These are phyloP conservation scores for Podocnemis expansa DNA, from an alignment of 2,113 vertebrate species.

Conservation along the genomic window DNA sequence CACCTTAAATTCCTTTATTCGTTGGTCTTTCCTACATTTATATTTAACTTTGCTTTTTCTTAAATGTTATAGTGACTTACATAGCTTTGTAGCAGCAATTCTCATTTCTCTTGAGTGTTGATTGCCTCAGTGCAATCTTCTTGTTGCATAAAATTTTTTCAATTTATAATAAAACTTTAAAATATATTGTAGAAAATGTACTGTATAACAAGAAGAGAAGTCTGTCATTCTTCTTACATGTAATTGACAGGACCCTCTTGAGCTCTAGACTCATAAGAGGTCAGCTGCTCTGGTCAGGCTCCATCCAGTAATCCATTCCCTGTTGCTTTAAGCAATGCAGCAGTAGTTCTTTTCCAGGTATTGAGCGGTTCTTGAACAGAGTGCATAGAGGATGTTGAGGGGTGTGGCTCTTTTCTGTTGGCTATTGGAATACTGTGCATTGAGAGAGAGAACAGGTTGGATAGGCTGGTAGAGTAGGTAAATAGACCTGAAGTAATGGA, in stretches of 20 bases:
- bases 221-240: constrained; percentile 65
- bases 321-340: constrained; percentile 57
- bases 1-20: background rate
- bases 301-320: constrained; percentile 61
- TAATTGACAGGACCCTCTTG: constrained; percentile 68
- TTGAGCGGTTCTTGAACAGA: constrained; percentile 57
- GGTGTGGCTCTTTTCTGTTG: constrained; percentile 78
- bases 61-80: background rate
- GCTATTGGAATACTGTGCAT: constrained; percentile 67
- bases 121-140: background rate
- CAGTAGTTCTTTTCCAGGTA: constrained; percentile 63
- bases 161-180: constrained; percentile 14
- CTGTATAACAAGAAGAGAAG: constrained; percentile 37
- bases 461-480: constrained; percentile 68
- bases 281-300: constrained; percentile 73
- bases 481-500: constrained; percentile 64
- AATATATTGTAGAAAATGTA: background rate
- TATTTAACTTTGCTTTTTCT: background rate
- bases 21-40: background rate
- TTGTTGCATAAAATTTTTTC: constrained; percentile 2
- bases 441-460: constrained; percentile 73
- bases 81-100: constrained; percentile 35
- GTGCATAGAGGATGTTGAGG: constrained; percentile 44
- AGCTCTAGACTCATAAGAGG: constrained; percentile 69
- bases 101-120: background rate